Base-by-base conservation (phyloP, 1,140 invertebrate species). In the Neodiprion lecontei region DNA sequence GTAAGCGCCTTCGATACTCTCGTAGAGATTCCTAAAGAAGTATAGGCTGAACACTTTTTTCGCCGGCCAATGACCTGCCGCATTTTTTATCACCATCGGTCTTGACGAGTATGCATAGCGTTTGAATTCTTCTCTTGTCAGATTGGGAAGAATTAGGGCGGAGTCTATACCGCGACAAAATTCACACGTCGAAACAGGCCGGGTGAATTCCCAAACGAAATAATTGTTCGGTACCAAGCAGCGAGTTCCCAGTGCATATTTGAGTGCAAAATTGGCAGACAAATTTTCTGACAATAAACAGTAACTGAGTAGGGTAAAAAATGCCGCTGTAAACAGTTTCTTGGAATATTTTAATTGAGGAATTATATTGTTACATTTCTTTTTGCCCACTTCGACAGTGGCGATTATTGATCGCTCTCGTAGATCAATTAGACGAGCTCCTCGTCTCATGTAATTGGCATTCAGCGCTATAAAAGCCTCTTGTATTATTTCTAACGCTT, bases 161-260 rank as follows among this genome's bases (percentile, higher is more conserved):
- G 86, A 84, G 73, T 92, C 85, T 14, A 94, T 89, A 72, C 89
- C 84, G 72, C 80, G 85, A 87, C 95, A 96, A 84, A 94, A 95
- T 75, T 89, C 87, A 83, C 96, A 97, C 83, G 96, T 91, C 8
- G 94, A 93, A n/a, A 94, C 89, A 12, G 95, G 95, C 74, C 96
- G 89, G 11, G 94, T 94, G 65, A 94, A 93, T 88, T 97, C 96
- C 93, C 94, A 96, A 48, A 96, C 88, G 67, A 97, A 88, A 81
- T 94, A 95, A 88, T 96, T 96, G 85, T 95, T 96, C 75, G 93
- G 92, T 79, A 97, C 79, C 70, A 96, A 84, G 86, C 96, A 96
- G 79, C 93, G 90, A 73, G 91, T 90, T 69, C 79, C 82, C 48
- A 83, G 77, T 53, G 80, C 76, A 67, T 77, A 78, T 75, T 84